Conservation (phyloP, 1,140 invertebrate genomes). For the Dendroctonus valens region DNA sequence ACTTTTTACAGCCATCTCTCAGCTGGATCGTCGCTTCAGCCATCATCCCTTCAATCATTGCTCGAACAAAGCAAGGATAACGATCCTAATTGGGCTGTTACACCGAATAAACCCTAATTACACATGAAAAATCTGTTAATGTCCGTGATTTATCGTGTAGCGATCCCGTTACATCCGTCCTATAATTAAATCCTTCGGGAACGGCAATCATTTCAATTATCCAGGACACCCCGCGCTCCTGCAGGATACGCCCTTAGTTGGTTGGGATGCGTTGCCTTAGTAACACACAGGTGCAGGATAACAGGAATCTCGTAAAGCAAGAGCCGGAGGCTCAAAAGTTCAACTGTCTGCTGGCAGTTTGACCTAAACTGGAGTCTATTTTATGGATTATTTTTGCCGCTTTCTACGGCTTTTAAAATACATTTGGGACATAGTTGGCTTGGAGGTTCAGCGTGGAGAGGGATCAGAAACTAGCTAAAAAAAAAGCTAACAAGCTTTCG, state of each 20-base stretch:
- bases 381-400: no score
- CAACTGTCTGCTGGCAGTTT: no score
- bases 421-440: no score
- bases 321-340: no score
- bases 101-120: conserved; percentile 39
- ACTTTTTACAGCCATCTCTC: background rate
- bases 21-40: background rate
- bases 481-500: no score
- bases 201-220: conserved; percentile 48
- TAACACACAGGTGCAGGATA: conserved; percentile 28
- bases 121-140: conserved; percentile 43
- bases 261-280: conserved; percentile 24
- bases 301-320: conserved; percentile 10
- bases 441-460: no score
- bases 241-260: conserved; percentile 26
- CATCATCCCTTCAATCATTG: background rate
- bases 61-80: conserved; percentile 1
- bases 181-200: conserved; percentile 48
- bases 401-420: no score
- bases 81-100: conserved; percentile 34
- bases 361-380: no score
- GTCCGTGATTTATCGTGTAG: conserved; percentile 41
- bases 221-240: conserved; percentile 21
- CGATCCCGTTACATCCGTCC: conserved; percentile 46
- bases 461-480: no score